Conservation (phyloP, 2,888 invertebrate genomes). For the Drosophila falleni region DNA sequence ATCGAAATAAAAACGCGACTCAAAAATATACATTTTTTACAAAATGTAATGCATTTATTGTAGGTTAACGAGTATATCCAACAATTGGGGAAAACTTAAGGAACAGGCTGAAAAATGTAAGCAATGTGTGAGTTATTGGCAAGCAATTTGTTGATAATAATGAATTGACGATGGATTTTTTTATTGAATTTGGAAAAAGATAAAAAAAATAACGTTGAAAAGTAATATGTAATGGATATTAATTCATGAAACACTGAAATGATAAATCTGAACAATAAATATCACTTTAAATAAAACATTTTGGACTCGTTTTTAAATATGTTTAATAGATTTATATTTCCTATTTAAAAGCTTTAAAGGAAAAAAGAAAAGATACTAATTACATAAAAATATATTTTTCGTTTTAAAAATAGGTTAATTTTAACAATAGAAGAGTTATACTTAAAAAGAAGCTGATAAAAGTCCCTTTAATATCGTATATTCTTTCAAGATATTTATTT, state of each 20-base stretch:
- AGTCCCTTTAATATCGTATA: not conserved
- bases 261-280: slow-evolving; percentile 74
- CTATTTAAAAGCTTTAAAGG: too few relatives aligned
- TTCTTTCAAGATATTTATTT: not conserved
- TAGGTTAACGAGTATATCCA: slow-evolving; percentile 18
- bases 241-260: slow-evolving; percentile 49
- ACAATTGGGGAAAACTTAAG: slow-evolving; percentile 6
- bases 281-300: slow-evolving; percentile 63
- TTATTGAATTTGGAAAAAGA: slow-evolving; percentile 9
- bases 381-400: not conserved
- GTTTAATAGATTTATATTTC: not conserved
- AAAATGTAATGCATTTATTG: slow-evolving; percentile 41
- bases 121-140: slow-evolving; percentile 20
- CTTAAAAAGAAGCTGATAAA: not conserved
- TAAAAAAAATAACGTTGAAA: slow-evolving; percentile 49
- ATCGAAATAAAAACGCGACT: slow-evolving; percentile 13
- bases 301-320: not conserved
- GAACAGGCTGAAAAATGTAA: slow-evolving; percentile 3
- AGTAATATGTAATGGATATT: slow-evolving; percentile 63
- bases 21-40: slow-evolving; percentile 15
- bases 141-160: slow-evolving; percentile 47
- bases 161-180: slow-evolving; percentile 22
- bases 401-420: not conserved
- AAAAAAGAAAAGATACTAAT: too few relatives aligned
- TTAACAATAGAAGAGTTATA: too few relatives aligned